Base-by-base conservation (phyloP, 1,140 invertebrate genomes). In the Solen grandis region DNA sequence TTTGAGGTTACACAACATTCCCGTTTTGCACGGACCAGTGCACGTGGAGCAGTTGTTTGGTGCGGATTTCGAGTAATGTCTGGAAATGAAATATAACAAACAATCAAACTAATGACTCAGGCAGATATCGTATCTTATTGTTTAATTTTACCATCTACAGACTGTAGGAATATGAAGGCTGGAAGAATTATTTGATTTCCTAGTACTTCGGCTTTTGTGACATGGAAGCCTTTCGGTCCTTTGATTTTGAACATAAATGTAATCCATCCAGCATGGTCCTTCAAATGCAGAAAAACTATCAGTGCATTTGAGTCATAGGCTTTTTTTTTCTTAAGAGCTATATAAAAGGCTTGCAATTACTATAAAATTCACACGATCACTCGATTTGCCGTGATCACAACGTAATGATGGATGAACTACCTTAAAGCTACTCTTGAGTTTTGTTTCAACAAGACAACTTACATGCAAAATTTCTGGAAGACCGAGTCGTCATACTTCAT, bases 391-490 rank as follows among this genome's bases (percentile, higher is more conserved):
- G 29, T 3, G n/a, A 1, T 2, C n/a, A 62, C 27, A n/a, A 22
- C 16, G 16, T 19, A 25, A 13, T 62, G 16, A 16, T 27, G 59
- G 16, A 33, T 8, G 27, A 22, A 25, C 52, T 54, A 1, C 27
- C 19, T 54, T 54, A 25, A 19, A 54, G 27, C 52, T n/a, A n/a
- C n/a, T n/a, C n/a, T n/a, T n/a, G n/a, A n/a, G n/a, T n/a, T n/a
- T n/a, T n/a, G n/a, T n/a, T n/a, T n/a, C n/a, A n/a, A n/a, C n/a
- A n/a, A n/a, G n/a, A n/a, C n/a, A 8, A 57, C 77, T 74, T 75
- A 89, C 88, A 79, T 85, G 62, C 86, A 83, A 66, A 86, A 88
- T 19, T 19, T 69, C 22, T 88, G 63, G 29, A 88, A 84, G 0
- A 89, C 41, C 2, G 63, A 79, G 55, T 84, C 72, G 63, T 89